Conservation (phyloP, 35 echinoderm and acorn worm species). For the Lytechinus variegatus region DNA sequence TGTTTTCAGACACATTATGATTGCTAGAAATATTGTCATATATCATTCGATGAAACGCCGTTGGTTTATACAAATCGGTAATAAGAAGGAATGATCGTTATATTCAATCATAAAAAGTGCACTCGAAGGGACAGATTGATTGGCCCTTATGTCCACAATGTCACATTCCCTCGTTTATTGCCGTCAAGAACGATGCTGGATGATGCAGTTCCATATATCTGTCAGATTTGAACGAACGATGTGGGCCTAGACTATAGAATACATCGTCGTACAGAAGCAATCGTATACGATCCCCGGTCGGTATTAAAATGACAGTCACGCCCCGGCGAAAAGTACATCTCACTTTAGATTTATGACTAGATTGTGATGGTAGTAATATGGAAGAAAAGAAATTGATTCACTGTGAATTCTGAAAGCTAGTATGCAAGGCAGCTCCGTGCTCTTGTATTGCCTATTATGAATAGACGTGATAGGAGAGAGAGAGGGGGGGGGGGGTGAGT, state of each 20-base stretch:
- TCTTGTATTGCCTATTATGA: neutral
- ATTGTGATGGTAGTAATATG: neutral
- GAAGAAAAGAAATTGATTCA: neutral
- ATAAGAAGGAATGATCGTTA: neutral
- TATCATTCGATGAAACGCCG: neutral
- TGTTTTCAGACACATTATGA: neutral
- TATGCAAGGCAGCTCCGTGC: no score
- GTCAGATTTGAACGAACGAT: neutral
- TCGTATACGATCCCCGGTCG: neutral
- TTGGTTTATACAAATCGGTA: neutral
- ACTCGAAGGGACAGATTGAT: neutral
- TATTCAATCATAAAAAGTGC: neutral
- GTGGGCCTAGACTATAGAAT: neutral
- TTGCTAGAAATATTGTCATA: neutral
- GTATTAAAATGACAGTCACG: neutral
- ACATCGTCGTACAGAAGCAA: neutral
- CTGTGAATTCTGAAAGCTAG: neutral
- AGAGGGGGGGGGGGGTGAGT: neutral
- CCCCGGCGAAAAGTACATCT: neutral
- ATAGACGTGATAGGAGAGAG: neutral
- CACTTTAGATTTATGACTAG: neutral
- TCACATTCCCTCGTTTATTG: constrained; percentile 11
- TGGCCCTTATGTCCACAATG: neutral
- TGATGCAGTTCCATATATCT: neutral
- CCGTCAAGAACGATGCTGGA: neutral